Base-by-base conservation (phyloP, 2,888 invertebrate species). In the Troides aeacus region DNA sequence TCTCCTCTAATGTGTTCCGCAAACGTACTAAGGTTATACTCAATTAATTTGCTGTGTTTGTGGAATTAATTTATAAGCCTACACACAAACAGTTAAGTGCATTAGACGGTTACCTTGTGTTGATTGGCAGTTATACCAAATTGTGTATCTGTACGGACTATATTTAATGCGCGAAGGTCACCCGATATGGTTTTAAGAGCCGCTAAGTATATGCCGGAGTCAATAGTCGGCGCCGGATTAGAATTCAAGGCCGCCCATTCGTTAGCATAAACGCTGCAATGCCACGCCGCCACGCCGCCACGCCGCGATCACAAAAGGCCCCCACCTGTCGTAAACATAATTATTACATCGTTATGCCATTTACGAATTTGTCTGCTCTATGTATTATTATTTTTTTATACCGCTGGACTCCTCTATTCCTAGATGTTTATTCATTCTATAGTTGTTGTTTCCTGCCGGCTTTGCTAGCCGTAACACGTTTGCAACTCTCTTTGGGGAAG, bases 241-340 rank as follows among this genome's bases (percentile, higher is more conserved):
- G 23, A 59, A 69, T 62, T 66, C 69, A 69, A 69, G 69, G 69
- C 46, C 69, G 46, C 50, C 18, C 15, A 21, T 30, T 59, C 58
- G 61, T 69, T 69, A 53, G 62, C 64, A 62, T 69, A 30, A 62
- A 24, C 62, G 61, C 42, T 69, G 12, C 63, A 59, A 64, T 30
- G 39, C 64, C 17, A 18, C 36, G 24, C 36, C 17, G 24, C 39
- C 24, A 24, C 24, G 24, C 24, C 24, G 24, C 30, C 30, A 30
- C 24, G 24, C 24, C 17, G 24, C 53, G 60, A 39, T 58, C 59
- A 53, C 53, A 50, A 59, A 68, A 59, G 23, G 36, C 46, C 65
- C 57, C 58, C 65, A 65, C 58, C 65, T 65, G 65, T 36, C 64
- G 64, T 21, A 6, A 56, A 56, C 56, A 30, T 10, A 53, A 63